Evolutionary conservation across 30 jellyfish, hydroid and myxozoan genomes (phyloP).

Genomic region (Hydra vulgaris): DNA sequence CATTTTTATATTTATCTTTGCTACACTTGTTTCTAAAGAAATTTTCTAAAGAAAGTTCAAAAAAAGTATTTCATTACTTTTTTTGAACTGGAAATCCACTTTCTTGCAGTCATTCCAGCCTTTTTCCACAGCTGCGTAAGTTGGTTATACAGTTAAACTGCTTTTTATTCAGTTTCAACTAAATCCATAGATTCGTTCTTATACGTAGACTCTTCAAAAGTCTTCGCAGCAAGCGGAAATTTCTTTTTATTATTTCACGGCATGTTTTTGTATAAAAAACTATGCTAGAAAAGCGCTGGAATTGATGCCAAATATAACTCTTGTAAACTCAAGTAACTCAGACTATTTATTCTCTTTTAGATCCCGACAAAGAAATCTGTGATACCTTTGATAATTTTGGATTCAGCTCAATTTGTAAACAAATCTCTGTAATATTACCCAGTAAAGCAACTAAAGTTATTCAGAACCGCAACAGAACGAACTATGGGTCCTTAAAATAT

Average conservation of each 20-base stretch:
- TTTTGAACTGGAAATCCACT: conserved; percentile 46
- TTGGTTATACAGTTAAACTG: conserved; percentile 18
- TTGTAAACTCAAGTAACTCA: conserved; percentile 15
- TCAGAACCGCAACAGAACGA: too few species aligned
- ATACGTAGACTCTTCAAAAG: conserved; percentile 42
- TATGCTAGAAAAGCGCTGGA: too few species aligned
- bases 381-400: too few species aligned
- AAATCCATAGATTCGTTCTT: conserved; percentile 56
- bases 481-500: too few species aligned
- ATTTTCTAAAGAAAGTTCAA: too few species aligned
- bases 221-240: conserved; percentile 42
- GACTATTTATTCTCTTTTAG: not conserved
- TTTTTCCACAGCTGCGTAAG: too few species aligned
- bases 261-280: too few species aligned
- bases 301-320: too few species aligned
- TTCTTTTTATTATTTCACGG: conserved; percentile 4
- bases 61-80: not conserved
- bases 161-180: conserved; percentile 24
- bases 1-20: conserved; percentile 14
- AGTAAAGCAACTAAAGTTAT: too few species aligned
- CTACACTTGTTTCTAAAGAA: conserved; percentile 34
- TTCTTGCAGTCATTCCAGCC: conserved; percentile 68
- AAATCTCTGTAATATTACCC: too few species aligned
- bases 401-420: too few species aligned
- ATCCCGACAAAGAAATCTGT: too few species aligned